Conservation (phyloP, 2,888 invertebrate species). For the Leptarthrus brevirostris region DNA sequence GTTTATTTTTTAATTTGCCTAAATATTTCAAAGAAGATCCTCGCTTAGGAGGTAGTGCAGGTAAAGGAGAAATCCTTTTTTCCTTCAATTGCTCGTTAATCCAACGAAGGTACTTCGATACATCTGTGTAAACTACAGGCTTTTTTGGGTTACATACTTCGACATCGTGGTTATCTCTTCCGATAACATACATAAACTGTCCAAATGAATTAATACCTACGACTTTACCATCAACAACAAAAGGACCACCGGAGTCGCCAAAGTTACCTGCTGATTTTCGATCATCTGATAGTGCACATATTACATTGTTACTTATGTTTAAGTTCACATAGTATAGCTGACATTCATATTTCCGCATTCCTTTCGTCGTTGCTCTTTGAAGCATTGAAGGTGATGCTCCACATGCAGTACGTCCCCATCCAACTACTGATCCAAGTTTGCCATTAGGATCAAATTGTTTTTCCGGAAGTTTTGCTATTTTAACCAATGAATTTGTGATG, state of each 20-base stretch:
- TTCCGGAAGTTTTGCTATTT: not conserved
- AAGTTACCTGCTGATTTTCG: not conserved
- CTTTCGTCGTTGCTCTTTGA: not conserved
- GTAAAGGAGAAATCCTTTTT: too few species aligned
- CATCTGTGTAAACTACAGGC: constrained; percentile 8
- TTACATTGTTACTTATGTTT: not conserved
- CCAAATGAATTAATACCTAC: constrained; percentile 9
- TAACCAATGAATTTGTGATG: not conserved
- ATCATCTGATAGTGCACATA: not conserved
- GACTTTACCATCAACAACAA: not conserved
- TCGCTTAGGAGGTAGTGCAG: too few species aligned
- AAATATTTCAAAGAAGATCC: too few species aligned
- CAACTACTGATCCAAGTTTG: not conserved
- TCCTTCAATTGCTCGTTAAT: not conserved
- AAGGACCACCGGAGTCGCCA: constrained; percentile 31
- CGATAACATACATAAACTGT: not conserved
- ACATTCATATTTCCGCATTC: not conserved
- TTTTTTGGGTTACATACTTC: not conserved
- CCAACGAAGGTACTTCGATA: constrained; percentile 5
- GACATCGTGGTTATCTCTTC: not conserved
- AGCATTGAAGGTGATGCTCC: not conserved
- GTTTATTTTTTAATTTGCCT: too few species aligned
- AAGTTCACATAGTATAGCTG: not conserved
- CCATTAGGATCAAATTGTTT: not conserved
- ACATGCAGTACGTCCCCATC: not conserved